Evolutionary conservation across 1,140 invertebrate genomes (phyloP), one percentile per base, ranked within the genome.

Genomic region (Ips nitidus): DNA sequence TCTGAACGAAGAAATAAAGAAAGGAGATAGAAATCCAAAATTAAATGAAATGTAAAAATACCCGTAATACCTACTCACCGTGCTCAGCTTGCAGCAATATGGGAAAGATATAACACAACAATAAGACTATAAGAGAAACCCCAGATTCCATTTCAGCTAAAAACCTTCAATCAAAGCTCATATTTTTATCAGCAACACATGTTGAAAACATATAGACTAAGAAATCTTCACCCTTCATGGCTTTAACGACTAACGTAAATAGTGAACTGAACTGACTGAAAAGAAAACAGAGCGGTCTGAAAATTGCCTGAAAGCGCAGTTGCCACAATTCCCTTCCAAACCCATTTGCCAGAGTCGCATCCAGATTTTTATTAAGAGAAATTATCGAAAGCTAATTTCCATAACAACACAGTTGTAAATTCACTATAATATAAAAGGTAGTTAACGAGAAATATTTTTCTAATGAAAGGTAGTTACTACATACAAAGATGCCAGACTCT

Each of bases 221-320:
- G 47, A 66, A 43, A n/a, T 62, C 52, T 5, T 7, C 38, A 69
- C 59, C 67, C 58, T 69, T 69, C 67, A 69, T 69, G 58, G 67
- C 55, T 56, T 57, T 62, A 43, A 47, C 2, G 53, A 39, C 40
- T 45, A 43, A 37, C 7, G 66, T 69, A 45, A 69, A 69, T 42
- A 62, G 47, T 62, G 52, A 61, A 69, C 67, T 62, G 58, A 62
- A 69, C 53, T 56, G 67, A 63, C 67, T 69, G 67, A 69, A 69
- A 69, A 62, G 58, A 69, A 61, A 62, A 62, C 50, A 62, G 58
- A 62, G 40, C 40, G 52, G 22, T 59, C 67, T 56, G 67, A 69
- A 69, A 69, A 22, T 67, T 62, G 67, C 55, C 58, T 69, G 58
- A 56, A 69, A 61, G 41, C 67, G 38, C n/a, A 39, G 67, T 69